Evolutionary conservation across 2,888 invertebrate genomes (phyloP), one percentile per base, ranked within the genome.

Genomic region (Eupeodes luniger): DNA sequence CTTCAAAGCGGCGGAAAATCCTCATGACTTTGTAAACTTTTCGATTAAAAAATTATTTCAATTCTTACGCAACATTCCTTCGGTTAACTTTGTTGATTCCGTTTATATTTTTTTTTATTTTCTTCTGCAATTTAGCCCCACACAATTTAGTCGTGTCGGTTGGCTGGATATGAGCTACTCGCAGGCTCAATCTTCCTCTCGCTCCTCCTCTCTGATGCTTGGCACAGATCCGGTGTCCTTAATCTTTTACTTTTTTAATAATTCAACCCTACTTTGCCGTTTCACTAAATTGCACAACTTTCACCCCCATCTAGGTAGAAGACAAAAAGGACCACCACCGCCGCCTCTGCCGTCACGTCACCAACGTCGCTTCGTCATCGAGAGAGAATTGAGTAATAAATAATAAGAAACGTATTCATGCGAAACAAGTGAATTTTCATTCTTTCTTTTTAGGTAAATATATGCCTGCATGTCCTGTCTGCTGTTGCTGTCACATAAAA

Each of bases 31-130:
- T 49, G 59, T 70, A 64, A 88, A 88, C 78, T 88, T 88, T 88
- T 85, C 88, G 88, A 88, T 88, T 88, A 88, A 88, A 88, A 88
- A 88, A 88, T 88, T 81, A 85, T 85, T 88, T 75, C 88, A 88
- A 85, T 85, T 88, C 72, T 70, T 88, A 75, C 81, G 81, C 74
- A 81, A 78, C 85, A 88, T 88, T 88, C 88, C 77, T 77, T 80
- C 53, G 80, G 66, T 72, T 74, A 78, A 86, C 78, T 66, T 70
- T 70, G 40, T 55, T 55, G 40, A 70, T 70, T 55, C 6, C 7
- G 66, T 66, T 59, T 82, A 27, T 27, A 27, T 51, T 19, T 34
- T 59, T 72, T 27, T 12, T 79, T 51, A 3, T 19, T 19, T 19
- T 19, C 19, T 59, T 55, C 14, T 19, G 9, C 10, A n/a, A 16